Percentiles rank a stretch among this genome's conserved stretches.
Conservation (phyloP, 2,797 vertebrate species). For the Gallinago stenura region DNA sequence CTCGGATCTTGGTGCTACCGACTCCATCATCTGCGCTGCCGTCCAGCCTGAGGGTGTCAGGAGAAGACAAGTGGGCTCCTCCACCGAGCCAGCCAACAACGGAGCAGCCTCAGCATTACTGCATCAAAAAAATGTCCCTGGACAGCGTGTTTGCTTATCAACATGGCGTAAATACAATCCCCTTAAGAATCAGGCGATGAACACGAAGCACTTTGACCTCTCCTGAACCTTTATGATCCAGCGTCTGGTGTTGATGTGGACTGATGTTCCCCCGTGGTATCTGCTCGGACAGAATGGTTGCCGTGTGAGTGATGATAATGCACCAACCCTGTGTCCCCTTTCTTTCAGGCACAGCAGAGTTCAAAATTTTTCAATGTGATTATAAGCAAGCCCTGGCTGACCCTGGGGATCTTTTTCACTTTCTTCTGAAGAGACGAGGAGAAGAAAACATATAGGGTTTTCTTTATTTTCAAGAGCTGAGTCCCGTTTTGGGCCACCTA, state of each 20-base stretch:
- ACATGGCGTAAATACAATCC: conserved; percentile 52
- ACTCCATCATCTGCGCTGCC: neutral
- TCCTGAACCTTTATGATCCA: conserved; percentile 39
- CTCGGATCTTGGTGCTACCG: neutral
- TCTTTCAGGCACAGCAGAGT: conserved; percentile 24
- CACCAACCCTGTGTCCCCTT: neutral
- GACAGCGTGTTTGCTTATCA: conserved; percentile 29
- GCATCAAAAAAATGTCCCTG: conserved; percentile 22
- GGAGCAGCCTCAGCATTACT: neutral
- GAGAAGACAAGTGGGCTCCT: neutral
- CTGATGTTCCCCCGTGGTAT: conserved; percentile 23
- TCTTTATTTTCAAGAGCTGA: neutral
- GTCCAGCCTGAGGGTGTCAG: neutral
- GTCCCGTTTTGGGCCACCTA: too few species aligned
- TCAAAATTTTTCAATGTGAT: neutral
- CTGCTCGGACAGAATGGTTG: neutral
- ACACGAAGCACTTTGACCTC: conserved; percentile 32
- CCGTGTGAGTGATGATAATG: neutral
- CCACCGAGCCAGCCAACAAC: neutral
- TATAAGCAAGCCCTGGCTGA: neutral
- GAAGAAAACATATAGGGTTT: neutral
- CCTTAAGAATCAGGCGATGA: conserved; percentile 41
- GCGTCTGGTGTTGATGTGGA: conserved; percentile 28
- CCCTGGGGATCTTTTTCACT: neutral
- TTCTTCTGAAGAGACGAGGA: neutral